Evolutionary conservation across 2,113 vertebrate species (phyloP).

Genomic region (Centrocercus urophasianus): DNA sequence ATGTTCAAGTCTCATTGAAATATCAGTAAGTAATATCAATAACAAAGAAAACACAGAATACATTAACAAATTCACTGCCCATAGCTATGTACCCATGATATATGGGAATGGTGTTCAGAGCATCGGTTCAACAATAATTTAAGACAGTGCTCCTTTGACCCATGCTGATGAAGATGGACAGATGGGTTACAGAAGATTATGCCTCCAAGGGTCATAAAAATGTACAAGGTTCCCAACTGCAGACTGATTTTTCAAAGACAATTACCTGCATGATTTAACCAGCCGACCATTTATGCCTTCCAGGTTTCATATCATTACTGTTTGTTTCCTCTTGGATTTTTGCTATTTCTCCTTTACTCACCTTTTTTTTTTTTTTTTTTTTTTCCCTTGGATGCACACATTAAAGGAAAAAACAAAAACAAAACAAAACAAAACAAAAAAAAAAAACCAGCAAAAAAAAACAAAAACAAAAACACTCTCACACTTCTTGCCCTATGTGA

Average conservation of each 20-base stretch:
- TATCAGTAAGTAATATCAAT: neutral
- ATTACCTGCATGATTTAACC: slow-evolving; percentile 72
- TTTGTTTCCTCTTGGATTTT: slow-evolving; percentile 56
- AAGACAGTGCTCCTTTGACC: slow-evolving; percentile 64
- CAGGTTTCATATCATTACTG: slow-evolving; percentile 34
- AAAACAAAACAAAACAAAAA: too few relatives aligned
- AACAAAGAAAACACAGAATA: slow-evolving; percentile 49
- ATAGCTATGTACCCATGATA: neutral
- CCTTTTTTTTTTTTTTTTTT: neutral
- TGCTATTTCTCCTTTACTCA: neutral
- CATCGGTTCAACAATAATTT: slow-evolving; percentile 52
- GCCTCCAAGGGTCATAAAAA: slow-evolving; percentile 66
- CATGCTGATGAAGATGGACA: slow-evolving; percentile 60
- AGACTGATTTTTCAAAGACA: slow-evolving; percentile 67
- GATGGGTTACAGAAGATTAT: slow-evolving; percentile 62
- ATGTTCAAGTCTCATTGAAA: slow-evolving; percentile 9
- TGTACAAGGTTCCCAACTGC: slow-evolving; percentile 25
- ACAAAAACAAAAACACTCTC: neutral
- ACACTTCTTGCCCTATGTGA: slow-evolving; percentile 61
- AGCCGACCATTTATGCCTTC: slow-evolving; percentile 13
- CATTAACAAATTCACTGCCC: slow-evolving; percentile 43
- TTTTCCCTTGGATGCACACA: neutral
- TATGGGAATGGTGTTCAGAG: neutral
- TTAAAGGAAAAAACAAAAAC: slow-evolving; percentile 1
- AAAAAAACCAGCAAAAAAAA: neutral